These are phyloP conservation scores for Papilio demoleus DNA, from an alignment of 2,888 invertebrate species.

Conservation along the genomic window DNA sequence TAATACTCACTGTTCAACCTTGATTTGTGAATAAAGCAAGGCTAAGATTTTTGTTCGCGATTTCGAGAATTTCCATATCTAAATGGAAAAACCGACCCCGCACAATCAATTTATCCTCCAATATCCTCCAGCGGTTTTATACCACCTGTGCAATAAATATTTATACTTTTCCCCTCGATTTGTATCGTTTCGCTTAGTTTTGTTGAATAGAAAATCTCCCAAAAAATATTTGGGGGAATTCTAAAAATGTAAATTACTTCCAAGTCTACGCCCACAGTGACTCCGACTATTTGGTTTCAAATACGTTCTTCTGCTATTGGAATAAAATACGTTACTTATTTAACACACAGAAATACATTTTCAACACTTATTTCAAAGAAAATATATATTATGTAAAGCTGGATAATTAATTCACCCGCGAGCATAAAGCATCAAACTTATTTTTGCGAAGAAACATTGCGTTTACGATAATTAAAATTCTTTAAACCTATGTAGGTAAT, in stretches of 20 bases:
- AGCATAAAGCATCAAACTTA: no score
- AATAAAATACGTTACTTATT: no score
- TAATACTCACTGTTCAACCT: conserved; percentile 54
- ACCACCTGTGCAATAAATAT: conserved; percentile 83
- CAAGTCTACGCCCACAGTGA: conserved; percentile 9
- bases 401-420: no score
- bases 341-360: no score
- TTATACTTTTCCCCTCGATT: conserved; percentile 77
- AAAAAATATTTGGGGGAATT: conserved; percentile 30
- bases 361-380: no score
- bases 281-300: not conserved
- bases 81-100: conserved; percentile 83
- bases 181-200: conserved; percentile 66
- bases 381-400: no score
- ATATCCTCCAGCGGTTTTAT: conserved; percentile 82
- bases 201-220: conserved; percentile 46
- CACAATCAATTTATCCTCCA: conserved; percentile 83
- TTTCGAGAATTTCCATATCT: conserved; percentile 83
- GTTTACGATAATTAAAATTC: no score
- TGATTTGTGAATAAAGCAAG: conserved; percentile 79
- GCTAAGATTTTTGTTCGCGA: conserved; percentile 82
- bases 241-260: conserved; percentile 26
- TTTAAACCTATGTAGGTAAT: no score
- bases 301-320: not conserved
- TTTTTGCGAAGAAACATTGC: no score